Evolutionary conservation across 2,797 vertebrate species (phyloP), one percentile per base, ranked within the genome.

Genomic region (Sebastes cheni): DNA sequence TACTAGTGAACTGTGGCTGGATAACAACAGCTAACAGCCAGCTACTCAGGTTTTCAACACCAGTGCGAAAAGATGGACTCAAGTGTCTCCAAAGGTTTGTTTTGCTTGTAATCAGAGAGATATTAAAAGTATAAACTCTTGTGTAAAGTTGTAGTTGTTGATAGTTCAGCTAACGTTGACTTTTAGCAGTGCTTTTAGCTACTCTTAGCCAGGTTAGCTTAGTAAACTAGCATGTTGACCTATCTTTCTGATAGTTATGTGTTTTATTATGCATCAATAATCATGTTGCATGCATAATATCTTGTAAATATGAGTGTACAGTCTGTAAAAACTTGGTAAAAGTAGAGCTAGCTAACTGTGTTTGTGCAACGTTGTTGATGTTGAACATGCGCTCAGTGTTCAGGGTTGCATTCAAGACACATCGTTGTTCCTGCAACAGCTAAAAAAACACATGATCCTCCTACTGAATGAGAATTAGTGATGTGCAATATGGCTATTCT

Each of bases 81-180:
- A 1, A n/a, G n/a, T 23, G 65, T 55, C n/a, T 77, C 76, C 20
- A 78, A 79, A 90, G 93, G 93, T 94, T 73, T 25, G 90, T 86
- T 59, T 29, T 6, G 36, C 32, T 10, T 2, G 22, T 1, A 6
- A 62, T 23, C 3, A 0, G 18, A 12, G 0, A 54, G 20, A 5
- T 0, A 20, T 12, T 22, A 7, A 20, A 39, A 25, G 5, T 1
- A 14, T 42, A 12, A 0, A 9, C 29, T 9, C 67, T 2, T 50
- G 3, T 2, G 9, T 2, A 7, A 39, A 62, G 6, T 29, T 52
- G 4, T 1, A 39, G 20, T 11, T 13, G 1, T 2, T 4, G 9
- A 62, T 1, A 52, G 22, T 34, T 36, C 0, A 54, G 27, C 27
- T n/a, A 27, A 60, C 3, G 5, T n/a, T 18, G 1, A 72, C 55